Percentiles rank a stretch among this genome's conserved stretches.
Conservation (phyloP, 2,113 vertebrate species). For the Sebastes fasciatus region DNA sequence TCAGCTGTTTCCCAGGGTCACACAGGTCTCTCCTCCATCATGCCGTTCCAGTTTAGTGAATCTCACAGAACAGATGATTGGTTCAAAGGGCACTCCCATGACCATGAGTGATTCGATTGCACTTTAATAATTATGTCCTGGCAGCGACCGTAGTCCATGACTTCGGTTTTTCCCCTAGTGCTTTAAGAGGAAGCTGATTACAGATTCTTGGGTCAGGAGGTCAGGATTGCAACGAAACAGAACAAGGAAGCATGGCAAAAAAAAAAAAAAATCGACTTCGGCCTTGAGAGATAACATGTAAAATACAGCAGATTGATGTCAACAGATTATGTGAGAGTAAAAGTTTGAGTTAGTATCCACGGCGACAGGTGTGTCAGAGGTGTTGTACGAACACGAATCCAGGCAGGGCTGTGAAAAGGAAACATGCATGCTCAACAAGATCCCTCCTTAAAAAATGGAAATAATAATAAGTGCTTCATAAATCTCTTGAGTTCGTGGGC, state of each 20-base stretch:
- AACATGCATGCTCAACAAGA: neutral
- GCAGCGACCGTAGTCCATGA: neutral
- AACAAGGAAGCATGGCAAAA: neutral
- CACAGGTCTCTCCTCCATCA: neutral
- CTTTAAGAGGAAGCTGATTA: neutral
- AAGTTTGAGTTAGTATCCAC: too few species aligned
- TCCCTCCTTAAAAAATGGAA: neutral
- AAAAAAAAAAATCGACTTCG: neutral
- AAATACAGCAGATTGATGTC: neutral
- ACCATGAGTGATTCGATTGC: slow-evolving; percentile 7
- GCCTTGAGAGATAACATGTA: neutral
- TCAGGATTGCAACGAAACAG: neutral
- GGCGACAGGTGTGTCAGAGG: neutral
- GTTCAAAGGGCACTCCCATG: slow-evolving; percentile 12
- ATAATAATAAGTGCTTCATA: neutral
- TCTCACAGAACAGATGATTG: neutral
- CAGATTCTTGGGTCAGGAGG: neutral
- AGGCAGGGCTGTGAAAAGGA: neutral
- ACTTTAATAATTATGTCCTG: slow-evolving; percentile 1
- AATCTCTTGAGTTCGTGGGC: neutral
- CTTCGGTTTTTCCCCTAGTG: neutral
- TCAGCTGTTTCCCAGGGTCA: slow-evolving; percentile 19
- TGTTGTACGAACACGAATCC: neutral
- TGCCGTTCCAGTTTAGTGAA: neutral
- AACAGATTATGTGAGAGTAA: neutral